These are phyloP conservation scores for Heterochromis multidens DNA, from an alignment of 2,113 vertebrate species.

Conservation along the genomic window DNA sequence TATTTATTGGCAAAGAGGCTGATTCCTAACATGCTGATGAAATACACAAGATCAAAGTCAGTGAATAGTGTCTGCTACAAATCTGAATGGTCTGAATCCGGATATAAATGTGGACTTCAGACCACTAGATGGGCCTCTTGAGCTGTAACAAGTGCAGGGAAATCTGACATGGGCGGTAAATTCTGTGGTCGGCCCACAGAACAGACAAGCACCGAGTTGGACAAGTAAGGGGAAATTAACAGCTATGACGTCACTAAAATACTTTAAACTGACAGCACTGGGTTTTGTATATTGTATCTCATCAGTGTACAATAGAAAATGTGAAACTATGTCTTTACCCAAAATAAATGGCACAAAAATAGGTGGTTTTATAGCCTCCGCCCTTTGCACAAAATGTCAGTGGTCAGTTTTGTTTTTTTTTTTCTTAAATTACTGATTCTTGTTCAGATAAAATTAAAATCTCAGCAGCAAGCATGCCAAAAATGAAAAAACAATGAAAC, in stretches of 20 bases:
- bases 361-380: no score
- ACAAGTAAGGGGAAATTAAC: neutral
- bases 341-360: neutral
- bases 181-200: neutral
- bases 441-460: neutral
- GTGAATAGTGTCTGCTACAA: no score
- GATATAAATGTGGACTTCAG: neutral
- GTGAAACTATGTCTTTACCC: neutral
- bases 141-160: neutral
- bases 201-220: neutral
- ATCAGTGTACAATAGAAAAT: neutral
- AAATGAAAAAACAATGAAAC: neutral
- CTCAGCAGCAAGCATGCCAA: neutral
- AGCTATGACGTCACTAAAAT: neutral
- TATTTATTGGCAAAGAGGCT: no score
- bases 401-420: neutral
- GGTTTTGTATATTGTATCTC: neutral
- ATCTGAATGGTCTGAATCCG: neutral
- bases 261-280: neutral
- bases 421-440: neutral
- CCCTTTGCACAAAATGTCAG: neutral
- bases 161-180: neutral
- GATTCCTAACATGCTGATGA: no score
- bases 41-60: no score
- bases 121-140: constrained; percentile 27